phyloP scores from a whole-genome alignment of 2,888 invertebrate genomes.

The Rotaria macrura region DNA sequence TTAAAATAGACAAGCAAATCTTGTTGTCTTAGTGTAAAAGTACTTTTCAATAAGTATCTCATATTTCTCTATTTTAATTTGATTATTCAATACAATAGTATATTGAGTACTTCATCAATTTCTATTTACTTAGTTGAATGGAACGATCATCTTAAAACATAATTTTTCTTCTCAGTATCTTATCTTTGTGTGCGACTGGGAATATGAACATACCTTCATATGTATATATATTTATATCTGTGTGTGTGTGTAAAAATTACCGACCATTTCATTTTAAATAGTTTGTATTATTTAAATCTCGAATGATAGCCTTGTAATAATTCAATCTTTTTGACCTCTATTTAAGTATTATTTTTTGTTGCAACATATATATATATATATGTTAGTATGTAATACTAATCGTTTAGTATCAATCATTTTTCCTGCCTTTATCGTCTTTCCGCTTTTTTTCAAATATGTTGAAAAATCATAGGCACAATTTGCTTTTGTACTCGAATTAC shows the following conservation, averaged over 20 bases:
- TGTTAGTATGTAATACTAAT: neutral
- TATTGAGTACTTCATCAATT: neutral
- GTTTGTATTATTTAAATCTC: neutral
- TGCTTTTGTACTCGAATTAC: conserved; percentile 6
- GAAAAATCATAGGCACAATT: conserved; percentile 8
- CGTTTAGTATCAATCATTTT: conserved; percentile 10
- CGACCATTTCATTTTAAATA: neutral
- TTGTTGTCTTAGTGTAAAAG: too few relatives aligned
- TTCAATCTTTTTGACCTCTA: conserved; percentile 15
- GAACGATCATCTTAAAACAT: neutral
- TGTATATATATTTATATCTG: neutral
- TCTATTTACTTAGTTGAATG: neutral
- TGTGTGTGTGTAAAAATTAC: neutral
- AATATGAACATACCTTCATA: neutral
- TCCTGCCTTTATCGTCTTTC: neutral
- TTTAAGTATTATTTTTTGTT: neutral
- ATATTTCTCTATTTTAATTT: neutral
- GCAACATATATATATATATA: neutral
- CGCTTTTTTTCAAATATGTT: neutral
- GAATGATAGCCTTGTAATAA: neutral
- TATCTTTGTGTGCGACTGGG: too few relatives aligned
- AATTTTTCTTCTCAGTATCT: neutral
- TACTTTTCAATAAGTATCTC: neutral
- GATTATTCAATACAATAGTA: neutral
- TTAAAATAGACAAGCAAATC: too few relatives aligned